Base-by-base conservation (phyloP, 2,888 invertebrate genomes). In the Drosophila robusta region DNA sequence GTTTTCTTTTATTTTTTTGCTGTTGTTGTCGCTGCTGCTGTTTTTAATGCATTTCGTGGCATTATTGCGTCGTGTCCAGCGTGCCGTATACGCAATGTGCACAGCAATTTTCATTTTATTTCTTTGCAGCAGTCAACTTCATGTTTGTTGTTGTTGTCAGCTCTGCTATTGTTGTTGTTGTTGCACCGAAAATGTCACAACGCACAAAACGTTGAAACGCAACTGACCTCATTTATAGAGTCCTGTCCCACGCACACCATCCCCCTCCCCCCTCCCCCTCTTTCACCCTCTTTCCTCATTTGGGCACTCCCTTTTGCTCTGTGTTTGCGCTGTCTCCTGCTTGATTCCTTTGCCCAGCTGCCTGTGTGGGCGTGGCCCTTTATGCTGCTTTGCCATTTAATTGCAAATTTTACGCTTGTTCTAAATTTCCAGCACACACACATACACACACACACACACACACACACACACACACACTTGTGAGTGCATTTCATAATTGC, bases 371-470 rank as follows among this genome's bases (percentile, higher is more conserved):
- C 70, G 78, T 80, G 61, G 64, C 45, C 11, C 44, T 66, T 44
- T 38, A 41, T 47, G 67, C 56, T 64, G 36, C 69, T 75, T 77
- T 73, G 73, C 52, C 74, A 87, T 85, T 87, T 85, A 82, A 82
- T 87, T 87, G 79, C 82, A 81, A 85, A 87, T 82, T 87, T 78
- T 85, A 82, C 76, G 86, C 85, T 82, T 70, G 76, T 68, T 78
- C 85, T 66, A 78, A 78, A 85, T 78, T 81, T 78, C 60, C 55
- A 36, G 36, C 50, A 54, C 22, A 41, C 9, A 38, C 22, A 46
- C 24, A 46, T 29, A 39, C 5, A 39, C 18, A 51, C 39, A 12
- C 39, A 16, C 5, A 45, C 16, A 52, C 39, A n/a, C 47, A 47
- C 18, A 42, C 36, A 50, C 22, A 39, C 36, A 44, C n/a, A 64